Evolutionary conservation across 2,797 vertebrate species (phyloP).

Genomic region (Tapera naevia): DNA sequence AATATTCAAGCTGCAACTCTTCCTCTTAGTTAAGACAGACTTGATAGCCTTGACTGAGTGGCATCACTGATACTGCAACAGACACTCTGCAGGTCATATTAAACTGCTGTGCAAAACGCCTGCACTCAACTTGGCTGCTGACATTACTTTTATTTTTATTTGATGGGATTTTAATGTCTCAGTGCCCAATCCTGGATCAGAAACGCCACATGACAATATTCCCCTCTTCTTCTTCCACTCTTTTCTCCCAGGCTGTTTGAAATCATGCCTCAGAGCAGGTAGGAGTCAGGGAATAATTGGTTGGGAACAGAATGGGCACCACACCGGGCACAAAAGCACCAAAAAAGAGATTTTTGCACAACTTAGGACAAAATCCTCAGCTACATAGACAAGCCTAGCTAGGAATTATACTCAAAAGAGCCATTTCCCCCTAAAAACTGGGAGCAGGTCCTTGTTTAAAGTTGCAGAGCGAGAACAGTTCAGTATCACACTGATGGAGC

Average conservation of each 20-base stretch:
- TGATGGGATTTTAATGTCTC: not conserved
- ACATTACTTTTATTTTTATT: not conserved
- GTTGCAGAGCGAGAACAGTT: not conserved
- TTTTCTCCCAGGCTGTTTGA: not conserved
- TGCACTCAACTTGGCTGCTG: not conserved
- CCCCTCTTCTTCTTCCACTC: not conserved
- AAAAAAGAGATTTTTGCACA: not conserved
- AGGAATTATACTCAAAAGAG: not conserved
- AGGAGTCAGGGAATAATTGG: not conserved
- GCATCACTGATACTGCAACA: not conserved
- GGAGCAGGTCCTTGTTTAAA: not conserved
- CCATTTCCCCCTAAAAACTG: not conserved
- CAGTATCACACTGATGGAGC: not conserved
- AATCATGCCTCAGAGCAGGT: not conserved
- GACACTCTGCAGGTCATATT: not conserved
- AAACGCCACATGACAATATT: not conserved
- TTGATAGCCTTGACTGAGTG: not conserved
- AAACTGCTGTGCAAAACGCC: not conserved
- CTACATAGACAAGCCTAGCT: not conserved
- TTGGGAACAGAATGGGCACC: not conserved
- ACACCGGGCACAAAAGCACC: not conserved
- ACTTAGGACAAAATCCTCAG: not conserved
- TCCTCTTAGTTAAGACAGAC: not conserved
- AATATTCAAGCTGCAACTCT: not conserved
- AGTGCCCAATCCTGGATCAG: not conserved